phyloP scores from a whole-genome alignment of 2,113 vertebrate genomes.

The Fregata magnificens region DNA sequence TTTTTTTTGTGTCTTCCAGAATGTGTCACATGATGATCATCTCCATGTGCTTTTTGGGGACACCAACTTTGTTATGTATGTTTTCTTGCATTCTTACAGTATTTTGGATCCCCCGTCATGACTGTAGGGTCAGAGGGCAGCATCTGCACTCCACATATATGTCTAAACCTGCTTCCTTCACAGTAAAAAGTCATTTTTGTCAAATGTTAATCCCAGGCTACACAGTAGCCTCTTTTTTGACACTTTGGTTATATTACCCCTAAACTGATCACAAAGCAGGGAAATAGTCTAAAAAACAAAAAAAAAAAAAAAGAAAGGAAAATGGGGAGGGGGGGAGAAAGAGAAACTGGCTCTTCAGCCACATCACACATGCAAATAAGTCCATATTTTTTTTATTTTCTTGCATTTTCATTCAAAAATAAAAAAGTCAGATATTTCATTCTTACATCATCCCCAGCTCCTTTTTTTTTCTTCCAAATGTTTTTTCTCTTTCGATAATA shows the following conservation, averaged over 20 bases:
- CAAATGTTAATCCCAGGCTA: background rate
- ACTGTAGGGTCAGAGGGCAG: background rate
- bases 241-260: background rate
- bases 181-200: background rate
- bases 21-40: background rate
- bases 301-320: background rate
- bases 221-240: background rate
- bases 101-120: background rate
- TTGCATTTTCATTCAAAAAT: background rate
- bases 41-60: background rate
- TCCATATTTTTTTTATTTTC: background rate
- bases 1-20: background rate
- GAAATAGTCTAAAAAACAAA: background rate
- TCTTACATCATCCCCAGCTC: background rate
- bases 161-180: background rate
- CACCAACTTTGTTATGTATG: background rate
- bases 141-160: background rate
- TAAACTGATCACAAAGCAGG: background rate
- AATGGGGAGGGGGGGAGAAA: no score
- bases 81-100: background rate
- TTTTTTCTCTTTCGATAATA: constrained; percentile 19
- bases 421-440: background rate
- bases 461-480: background rate
- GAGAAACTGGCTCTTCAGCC: background rate
- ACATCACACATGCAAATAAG: background rate